Evolutionary conservation across 2,888 invertebrate species (phyloP), one percentile per base, ranked within the genome.

Genomic region (Drosophila formosana): DNA sequence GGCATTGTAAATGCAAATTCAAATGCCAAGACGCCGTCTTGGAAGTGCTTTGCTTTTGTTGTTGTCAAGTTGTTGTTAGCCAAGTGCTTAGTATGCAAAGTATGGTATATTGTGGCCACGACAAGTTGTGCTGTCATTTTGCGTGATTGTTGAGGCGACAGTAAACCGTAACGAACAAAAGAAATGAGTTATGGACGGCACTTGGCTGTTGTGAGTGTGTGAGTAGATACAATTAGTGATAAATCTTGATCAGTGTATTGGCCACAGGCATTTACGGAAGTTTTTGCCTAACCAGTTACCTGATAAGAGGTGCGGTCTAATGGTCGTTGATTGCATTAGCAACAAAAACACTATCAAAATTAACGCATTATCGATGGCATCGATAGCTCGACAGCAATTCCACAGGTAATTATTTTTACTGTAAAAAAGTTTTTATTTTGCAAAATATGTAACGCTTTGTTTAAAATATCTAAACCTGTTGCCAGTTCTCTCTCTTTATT

Each of bases 81-180:
- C 80, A 64, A 66, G 56, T 55, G 66, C 56, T 86, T 83, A 83
- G 56, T 83, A 82, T 82, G 81, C 81, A 80, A 72, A 77, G 74
- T 71, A 71, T 74, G 82, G 55, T 51, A 51, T 70, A 61, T 57
- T 57, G 61, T 64, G 34, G 47, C 66, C 51, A 68, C 65, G 56
- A 78, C 76, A 76, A 78, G 70, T 64, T 70, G 70, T 56, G 75
- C 79, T 74, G 76, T 78, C 79, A 74, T 55, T 78, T 72, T 58
- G 60, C 55, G 52, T 74, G 76, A 76, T 76, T 77, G 69, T 47
- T 64, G 61, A 58, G 70, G 64, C 76, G 64, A 71, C 66, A 66
- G 4, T 13, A 56, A 34, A 25, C 45, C 45, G 56, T 28, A 56
- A 41, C 26, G 56, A 77, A 77, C 79, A 68, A 77, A 76, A 77